These are phyloP conservation scores for Nothura maculosa DNA, from an alignment of 2,797 vertebrate genomes.

Conservation along the genomic window DNA sequence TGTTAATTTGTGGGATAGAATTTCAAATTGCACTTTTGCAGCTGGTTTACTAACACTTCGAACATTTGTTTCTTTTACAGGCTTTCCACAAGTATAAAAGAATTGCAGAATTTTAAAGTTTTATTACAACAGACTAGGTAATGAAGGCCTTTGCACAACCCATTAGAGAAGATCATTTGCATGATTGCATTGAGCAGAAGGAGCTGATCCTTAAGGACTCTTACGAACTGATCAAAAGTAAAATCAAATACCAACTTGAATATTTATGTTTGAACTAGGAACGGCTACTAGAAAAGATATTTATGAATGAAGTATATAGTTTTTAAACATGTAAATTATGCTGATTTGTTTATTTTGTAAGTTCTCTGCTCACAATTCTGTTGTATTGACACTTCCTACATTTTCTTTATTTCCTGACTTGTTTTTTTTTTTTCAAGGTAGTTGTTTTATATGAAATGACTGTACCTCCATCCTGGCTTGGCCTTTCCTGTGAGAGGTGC, in stretches of 20 bases:
- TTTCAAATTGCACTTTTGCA: background rate
- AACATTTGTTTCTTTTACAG: slow-evolving; percentile 75
- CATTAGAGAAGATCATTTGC: slow-evolving; percentile 49
- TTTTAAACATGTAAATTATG: slow-evolving; percentile 82
- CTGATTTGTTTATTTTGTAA: slow-evolving; percentile 69
- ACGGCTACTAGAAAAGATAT: slow-evolving; percentile 76
- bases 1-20: background rate
- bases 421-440: slow-evolving; percentile 25
- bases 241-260: slow-evolving; percentile 81
- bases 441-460: slow-evolving; percentile 31
- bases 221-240: slow-evolving; percentile 71
- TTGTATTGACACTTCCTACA: slow-evolving; percentile 37
- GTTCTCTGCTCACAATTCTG: slow-evolving; percentile 53
- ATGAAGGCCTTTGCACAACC: slow-evolving; percentile 79
- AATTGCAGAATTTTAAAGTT: slow-evolving; percentile 92
- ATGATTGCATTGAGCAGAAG: slow-evolving; percentile 69
- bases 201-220: slow-evolving; percentile 78
- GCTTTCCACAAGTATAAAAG: slow-evolving; percentile 94
- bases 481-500: background rate
- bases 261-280: slow-evolving; percentile 81
- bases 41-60: background rate
- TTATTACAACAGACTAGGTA: slow-evolving; percentile 91
- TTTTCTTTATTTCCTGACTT: slow-evolving; percentile 39
- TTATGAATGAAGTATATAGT: slow-evolving; percentile 81
- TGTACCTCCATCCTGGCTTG: background rate